Conservation (phyloP, 2,888 invertebrate genomes). For the Hecatera dysodea region DNA sequence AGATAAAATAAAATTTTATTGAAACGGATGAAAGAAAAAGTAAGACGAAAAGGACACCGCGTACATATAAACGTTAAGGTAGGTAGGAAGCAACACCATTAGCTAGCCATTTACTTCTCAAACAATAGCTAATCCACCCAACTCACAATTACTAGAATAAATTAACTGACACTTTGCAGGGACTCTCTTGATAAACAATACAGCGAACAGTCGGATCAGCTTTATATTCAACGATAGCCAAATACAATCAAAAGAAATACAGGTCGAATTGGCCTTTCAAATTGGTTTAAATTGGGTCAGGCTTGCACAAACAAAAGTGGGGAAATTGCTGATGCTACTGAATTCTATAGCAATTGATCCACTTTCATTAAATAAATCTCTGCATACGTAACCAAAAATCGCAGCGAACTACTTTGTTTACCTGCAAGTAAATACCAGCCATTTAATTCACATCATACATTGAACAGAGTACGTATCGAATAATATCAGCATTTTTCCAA, state of each 20-base stretch:
- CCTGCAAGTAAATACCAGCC: constrained; percentile 36
- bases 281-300: constrained; percentile 87
- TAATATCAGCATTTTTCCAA: constrained; percentile 56
- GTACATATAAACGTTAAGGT: constrained; percentile 20
- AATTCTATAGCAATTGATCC: constrained; percentile 76
- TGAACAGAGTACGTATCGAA: constrained; percentile 39
- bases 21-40: not conserved
- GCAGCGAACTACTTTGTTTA: constrained; percentile 57
- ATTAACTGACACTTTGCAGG: constrained; percentile 63
- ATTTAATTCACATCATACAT: constrained; percentile 49
- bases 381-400: constrained; percentile 65
- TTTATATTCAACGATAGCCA: constrained; percentile 81
- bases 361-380: constrained; percentile 75
- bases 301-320: constrained; percentile 84
- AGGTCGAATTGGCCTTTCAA: constrained; percentile 86
- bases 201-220: constrained; percentile 78
- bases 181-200: constrained; percentile 69
- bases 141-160: constrained; percentile 62
- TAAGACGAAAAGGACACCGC: constrained; percentile 1
- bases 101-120: constrained; percentile 44
- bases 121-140: constrained; percentile 51
- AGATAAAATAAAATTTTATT: constrained; percentile 6
- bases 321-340: constrained; percentile 78
- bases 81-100: constrained; percentile 11
- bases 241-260: constrained; percentile 86